phyloP scores from a whole-genome alignment of 2,797 vertebrate genomes.

The Phoeniculus purpureus region DNA sequence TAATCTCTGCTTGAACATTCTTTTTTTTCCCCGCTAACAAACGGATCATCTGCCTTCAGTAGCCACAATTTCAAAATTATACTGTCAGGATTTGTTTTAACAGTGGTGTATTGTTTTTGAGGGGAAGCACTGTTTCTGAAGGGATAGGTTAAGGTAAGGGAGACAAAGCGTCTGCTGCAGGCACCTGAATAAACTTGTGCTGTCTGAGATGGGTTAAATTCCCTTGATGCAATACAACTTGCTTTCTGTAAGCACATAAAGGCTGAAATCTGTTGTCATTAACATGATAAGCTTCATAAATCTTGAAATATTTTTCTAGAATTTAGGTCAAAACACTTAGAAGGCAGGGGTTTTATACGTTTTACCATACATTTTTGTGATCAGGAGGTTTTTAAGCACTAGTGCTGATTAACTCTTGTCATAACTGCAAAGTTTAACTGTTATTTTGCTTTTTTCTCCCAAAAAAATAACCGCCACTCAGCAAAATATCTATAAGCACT shows the following conservation, averaged over 20 bases:
- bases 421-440: background rate
- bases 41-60: background rate
- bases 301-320: background rate
- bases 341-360: background rate
- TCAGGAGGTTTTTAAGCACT: background rate
- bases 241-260: background rate
- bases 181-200: background rate
- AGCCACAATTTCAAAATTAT: background rate
- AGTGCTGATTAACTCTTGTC: background rate
- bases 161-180: background rate
- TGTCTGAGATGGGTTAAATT: background rate
- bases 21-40: background rate
- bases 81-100: background rate
- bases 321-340: background rate
- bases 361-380: background rate
- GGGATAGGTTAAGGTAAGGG: background rate
- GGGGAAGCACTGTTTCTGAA: background rate
- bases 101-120: background rate
- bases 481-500: background rate
- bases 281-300: background rate
- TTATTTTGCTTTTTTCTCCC: background rate
- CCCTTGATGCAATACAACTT: background rate
- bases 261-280: background rate
- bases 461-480: background rate
- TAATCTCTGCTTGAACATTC: background rate